These are phyloP conservation scores for Odontothrips loti DNA, from an alignment of 2,888 invertebrate species.

Conservation along the genomic window DNA sequence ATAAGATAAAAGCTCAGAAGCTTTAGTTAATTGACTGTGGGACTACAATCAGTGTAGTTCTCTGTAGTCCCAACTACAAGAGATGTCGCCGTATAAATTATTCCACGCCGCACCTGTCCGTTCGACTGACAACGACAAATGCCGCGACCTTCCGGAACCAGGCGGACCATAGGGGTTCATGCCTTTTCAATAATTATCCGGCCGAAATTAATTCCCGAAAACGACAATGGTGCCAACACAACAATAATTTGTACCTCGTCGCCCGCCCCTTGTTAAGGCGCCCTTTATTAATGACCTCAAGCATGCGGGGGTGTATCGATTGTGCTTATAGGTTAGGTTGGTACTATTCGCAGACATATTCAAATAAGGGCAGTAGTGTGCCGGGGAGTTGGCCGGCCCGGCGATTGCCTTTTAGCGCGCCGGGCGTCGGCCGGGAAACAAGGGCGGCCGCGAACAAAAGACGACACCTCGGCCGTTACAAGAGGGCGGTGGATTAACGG, in stretches of 20 bases:
- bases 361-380: background rate
- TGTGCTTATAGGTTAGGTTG: too few species aligned
- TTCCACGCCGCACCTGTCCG: background rate
- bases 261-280: background rate
- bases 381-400: background rate
- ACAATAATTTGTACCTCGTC: background rate
- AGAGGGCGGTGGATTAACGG: slow-evolving; percentile 19
- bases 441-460: background rate
- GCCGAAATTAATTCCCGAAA: slow-evolving; percentile 4
- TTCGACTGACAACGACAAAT: background rate
- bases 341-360: background rate
- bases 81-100: slow-evolving; percentile 15
- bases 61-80: slow-evolving; percentile 30
- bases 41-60: slow-evolving; percentile 8
- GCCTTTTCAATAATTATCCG: slow-evolving; percentile 22
- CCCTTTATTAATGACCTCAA: background rate
- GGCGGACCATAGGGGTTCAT: background rate
- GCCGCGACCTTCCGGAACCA: background rate
- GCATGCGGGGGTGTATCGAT: background rate
- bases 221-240: background rate
- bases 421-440: background rate
- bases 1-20: too few species aligned
- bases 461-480: too few species aligned
- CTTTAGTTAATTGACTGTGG: too few species aligned
- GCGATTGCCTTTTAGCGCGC: background rate